Evolutionary conservation across 2,797 vertebrate species (phyloP).

Genomic region (Fratercula arctica): DNA sequence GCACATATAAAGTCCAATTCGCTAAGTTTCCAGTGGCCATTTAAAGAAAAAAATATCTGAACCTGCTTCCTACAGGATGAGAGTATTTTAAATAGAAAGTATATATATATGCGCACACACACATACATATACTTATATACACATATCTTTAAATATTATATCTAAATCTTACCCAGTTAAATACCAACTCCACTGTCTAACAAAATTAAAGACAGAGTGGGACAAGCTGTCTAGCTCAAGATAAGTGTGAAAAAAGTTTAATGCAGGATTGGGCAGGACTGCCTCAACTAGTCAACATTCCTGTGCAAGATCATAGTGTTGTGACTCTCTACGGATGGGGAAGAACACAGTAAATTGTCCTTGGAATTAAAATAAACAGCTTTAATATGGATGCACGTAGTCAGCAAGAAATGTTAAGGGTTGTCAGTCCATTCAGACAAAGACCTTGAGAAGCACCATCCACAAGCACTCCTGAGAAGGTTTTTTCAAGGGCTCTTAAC

Average conservation of each 20-base stretch:
- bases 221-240: background rate
- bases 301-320: background rate
- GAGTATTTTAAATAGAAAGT: background rate
- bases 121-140: background rate
- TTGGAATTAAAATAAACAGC: background rate
- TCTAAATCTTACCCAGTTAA: background rate
- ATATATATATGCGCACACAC: too few species aligned
- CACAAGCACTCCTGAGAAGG: background rate
- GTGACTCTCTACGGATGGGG: background rate
- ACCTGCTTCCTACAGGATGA: background rate
- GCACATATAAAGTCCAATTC: background rate
- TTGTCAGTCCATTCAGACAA: background rate
- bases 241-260: background rate
- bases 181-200: background rate
- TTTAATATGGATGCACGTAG: background rate
- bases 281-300: background rate
- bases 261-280: background rate
- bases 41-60: background rate
- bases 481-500: background rate
- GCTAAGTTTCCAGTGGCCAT: background rate
- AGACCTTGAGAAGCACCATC: background rate
- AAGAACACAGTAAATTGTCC: background rate
- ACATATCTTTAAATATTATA: background rate
- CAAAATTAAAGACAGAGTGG: background rate
- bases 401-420: background rate